These are phyloP conservation scores for Channallabes apus DNA, from an alignment of 2,797 vertebrate species.

Conservation along the genomic window DNA sequence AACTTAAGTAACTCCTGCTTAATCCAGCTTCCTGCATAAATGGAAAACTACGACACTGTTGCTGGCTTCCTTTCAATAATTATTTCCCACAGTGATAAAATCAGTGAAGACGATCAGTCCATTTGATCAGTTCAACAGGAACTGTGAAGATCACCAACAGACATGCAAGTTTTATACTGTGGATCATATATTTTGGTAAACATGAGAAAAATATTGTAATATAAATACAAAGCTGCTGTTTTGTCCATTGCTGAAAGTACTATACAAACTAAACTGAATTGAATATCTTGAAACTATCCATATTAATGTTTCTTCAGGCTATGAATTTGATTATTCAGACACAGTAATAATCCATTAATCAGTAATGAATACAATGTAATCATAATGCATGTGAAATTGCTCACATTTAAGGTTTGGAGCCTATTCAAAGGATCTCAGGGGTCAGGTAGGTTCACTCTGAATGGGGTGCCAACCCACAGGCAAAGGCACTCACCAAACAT, in stretches of 20 bases:
- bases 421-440: too few relatives aligned
- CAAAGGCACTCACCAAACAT: too few relatives aligned
- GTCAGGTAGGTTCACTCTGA: too few relatives aligned
- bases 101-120: background rate
- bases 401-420: background rate
- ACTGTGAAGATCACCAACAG: background rate
- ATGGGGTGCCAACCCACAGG: too few relatives aligned
- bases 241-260: background rate
- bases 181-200: background rate
- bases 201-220: background rate
- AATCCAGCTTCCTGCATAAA: background rate
- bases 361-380: background rate
- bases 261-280: background rate
- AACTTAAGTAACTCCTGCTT: background rate
- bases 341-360: background rate
- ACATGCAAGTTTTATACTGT: background rate
- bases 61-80: background rate
- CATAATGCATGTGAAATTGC: background rate
- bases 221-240: background rate
- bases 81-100: background rate
- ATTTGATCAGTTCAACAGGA: background rate
- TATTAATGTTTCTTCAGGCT: background rate
- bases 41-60: background rate
- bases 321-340: background rate
- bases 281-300: background rate